phyloP scores from a whole-genome alignment of 2,797 vertebrate genomes.

The Pempheris klunzingeri region DNA sequence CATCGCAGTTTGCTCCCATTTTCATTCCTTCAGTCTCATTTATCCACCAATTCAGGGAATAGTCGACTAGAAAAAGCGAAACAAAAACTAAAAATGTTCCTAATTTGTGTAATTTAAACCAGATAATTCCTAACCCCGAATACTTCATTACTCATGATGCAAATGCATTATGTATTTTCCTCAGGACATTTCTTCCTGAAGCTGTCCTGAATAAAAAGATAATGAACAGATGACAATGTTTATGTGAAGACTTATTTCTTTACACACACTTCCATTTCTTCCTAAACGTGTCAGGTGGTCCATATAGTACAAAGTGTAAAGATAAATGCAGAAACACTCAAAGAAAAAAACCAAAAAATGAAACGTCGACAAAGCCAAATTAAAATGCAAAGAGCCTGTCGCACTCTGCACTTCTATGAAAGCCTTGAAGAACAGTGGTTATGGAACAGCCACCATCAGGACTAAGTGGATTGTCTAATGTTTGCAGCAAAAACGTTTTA shows the following conservation, averaged over 20 bases:
- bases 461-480: too few species aligned
- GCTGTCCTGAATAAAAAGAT: not conserved
- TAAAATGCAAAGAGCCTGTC: not conserved
- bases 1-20: not conserved
- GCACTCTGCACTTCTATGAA: not conserved
- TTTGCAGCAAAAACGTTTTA: not conserved
- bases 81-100: not conserved
- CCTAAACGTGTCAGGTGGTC: not conserved
- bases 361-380: not conserved
- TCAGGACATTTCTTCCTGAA: not conserved
- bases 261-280: not conserved
- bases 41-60: not conserved
- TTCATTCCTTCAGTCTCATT: not conserved
- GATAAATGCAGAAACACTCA: not conserved
- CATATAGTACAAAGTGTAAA: not conserved
- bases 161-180: not conserved
- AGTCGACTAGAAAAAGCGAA: not conserved
- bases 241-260: not conserved
- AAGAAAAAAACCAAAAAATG: not conserved
- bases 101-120: not conserved
- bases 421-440: not conserved
- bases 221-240: not conserved
- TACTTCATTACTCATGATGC: not conserved
- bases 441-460: not conserved
- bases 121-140: not conserved